Conservation (phyloP, 2,797 vertebrate species). For the Takifugu rubripes region DNA sequence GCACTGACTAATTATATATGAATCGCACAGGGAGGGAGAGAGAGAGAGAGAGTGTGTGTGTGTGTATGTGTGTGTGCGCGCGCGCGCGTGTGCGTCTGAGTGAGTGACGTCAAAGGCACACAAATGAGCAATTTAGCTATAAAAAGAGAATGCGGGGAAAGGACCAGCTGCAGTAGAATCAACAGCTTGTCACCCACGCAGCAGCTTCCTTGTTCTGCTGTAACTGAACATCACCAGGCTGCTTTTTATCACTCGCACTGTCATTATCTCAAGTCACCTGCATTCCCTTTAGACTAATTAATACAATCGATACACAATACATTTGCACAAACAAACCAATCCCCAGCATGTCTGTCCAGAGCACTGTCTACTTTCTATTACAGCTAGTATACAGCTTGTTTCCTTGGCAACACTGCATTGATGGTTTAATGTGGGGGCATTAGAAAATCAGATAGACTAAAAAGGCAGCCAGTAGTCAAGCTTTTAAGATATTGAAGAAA, state of each 20-base stretch:
- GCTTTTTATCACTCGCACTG: conserved; percentile 3
- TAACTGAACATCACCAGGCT: conserved; percentile 10
- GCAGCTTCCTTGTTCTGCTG: conserved; percentile 4
- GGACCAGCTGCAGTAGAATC: conserved; percentile 66
- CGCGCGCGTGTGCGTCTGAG: conserved; percentile 12
- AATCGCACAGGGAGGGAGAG: conserved; percentile 30
- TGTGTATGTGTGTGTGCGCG: conserved; percentile 12
- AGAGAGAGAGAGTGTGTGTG: not conserved
- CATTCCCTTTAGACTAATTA: not conserved
- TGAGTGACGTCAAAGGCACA: conserved; percentile 65
- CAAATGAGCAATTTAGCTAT: conserved; percentile 75
- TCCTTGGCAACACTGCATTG: conserved; percentile 50
- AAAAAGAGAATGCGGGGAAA: conserved; percentile 68
- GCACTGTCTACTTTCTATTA: not conserved
- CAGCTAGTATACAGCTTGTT: conserved; percentile 25
- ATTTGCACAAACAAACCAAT: too few species aligned
- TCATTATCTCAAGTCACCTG: conserved; percentile 3
- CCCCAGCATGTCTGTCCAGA: not conserved
- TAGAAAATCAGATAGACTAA: conserved; percentile 32
- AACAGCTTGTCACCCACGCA: conserved; percentile 64
- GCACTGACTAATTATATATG: conserved; percentile 48
- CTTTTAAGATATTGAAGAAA: conserved; percentile 23
- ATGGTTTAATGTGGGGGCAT: conserved; percentile 35
- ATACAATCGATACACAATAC: not conserved
- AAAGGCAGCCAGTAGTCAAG: conserved; percentile 7